Evolutionary conservation across 2,113 vertebrate genomes (phyloP), one percentile per base, ranked within the genome.

Genomic region (Nettapus auritus): DNA sequence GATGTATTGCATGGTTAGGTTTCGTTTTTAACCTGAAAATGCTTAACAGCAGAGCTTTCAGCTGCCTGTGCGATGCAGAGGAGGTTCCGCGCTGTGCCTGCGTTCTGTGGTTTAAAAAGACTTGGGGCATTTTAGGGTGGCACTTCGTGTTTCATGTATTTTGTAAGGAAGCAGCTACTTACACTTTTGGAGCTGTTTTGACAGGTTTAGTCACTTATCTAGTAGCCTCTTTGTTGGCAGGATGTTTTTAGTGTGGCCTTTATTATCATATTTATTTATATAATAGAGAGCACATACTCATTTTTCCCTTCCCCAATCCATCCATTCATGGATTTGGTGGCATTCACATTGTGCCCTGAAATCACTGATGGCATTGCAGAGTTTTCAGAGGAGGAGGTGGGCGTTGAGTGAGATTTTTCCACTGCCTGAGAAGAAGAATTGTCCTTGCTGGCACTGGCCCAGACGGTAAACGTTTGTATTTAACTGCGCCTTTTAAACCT

Each of bases 381-480:
- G 15, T 71, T 95, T 81, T 88, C 68, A 64, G 76, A 75, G 82
- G 64, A 90, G 83, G 79, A 94, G 44, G 33, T 81, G 23, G n/a
- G 34, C 80, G 21, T 76, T 77, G 70, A 90, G 34, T 75, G 79
- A 88, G 15, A 64, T 92, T 95, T 94, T 83, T 57, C 42, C 56
- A 31, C 48, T 48, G 60, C 33, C 59, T 60, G 52, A 71, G 59
- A 81, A 66, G 16, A 79, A 82, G 56, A 90, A 44, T 77, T 48
- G 50, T 80, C 82, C 81, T 66, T 40, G 21, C 53, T 96, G 94
- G 85, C 77, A 4, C 34, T 1, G 2, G 36, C 60, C 93, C 93
- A 90, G 46, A 25, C 55, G 62, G 82, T 59, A 79, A 95, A 92
- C 73, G 40, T 94, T 93, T 96, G 46, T 50, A 18, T 83, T 91